A percentile compares a stretch with the other conserved stretches of the same genome.
phyloP scores from a whole-genome alignment of 2,797 vertebrate species.

The Acanthurus leucopareius region DNA sequence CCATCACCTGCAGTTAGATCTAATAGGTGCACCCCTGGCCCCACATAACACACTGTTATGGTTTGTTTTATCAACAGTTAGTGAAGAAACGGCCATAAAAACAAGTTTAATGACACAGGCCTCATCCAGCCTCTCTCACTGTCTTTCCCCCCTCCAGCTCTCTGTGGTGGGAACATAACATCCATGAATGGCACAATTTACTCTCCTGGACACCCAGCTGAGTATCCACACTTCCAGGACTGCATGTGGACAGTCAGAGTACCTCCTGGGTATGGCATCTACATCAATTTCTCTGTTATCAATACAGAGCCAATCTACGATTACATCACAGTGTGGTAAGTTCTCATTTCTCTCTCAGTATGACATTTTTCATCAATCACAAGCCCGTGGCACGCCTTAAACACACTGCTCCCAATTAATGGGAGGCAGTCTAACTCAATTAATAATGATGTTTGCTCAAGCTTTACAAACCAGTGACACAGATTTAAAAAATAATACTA shows the following conservation, averaged over 20 bases:
- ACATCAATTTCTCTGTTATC: slow-evolving; percentile 96
- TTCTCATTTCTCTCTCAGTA: slow-evolving; percentile 26
- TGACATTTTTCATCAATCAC: slow-evolving; percentile 33
- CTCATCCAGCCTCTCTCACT: slow-evolving; percentile 51
- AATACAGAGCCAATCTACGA: slow-evolving; percentile 98
- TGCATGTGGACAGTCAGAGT: slow-evolving; percentile 96
- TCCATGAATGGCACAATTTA: slow-evolving; percentile 97
- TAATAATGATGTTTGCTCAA: slow-evolving; percentile 8
- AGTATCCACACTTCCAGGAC: slow-evolving; percentile 98
- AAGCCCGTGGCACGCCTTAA: not conserved
- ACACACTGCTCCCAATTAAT: not conserved
- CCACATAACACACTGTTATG: slow-evolving; percentile 55
- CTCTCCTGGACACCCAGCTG: slow-evolving; percentile 96
- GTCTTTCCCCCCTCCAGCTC: slow-evolving; percentile 82
- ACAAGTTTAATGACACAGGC: slow-evolving; percentile 56
- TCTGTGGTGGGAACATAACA: slow-evolving; percentile 97
- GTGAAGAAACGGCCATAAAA: slow-evolving; percentile 43
- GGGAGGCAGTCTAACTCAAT: not conserved
- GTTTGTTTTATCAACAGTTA: slow-evolving; percentile 66
- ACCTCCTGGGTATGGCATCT: slow-evolving; percentile 95
- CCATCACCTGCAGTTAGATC: slow-evolving; percentile 40
- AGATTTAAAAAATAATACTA: not conserved
- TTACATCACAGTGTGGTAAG: slow-evolving; percentile 98
- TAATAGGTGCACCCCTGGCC: slow-evolving; percentile 36
- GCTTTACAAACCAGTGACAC: slow-evolving; percentile 9